Conservation (phyloP, 2,113 vertebrate genomes). For the Nothocercus nigrocapillus region DNA sequence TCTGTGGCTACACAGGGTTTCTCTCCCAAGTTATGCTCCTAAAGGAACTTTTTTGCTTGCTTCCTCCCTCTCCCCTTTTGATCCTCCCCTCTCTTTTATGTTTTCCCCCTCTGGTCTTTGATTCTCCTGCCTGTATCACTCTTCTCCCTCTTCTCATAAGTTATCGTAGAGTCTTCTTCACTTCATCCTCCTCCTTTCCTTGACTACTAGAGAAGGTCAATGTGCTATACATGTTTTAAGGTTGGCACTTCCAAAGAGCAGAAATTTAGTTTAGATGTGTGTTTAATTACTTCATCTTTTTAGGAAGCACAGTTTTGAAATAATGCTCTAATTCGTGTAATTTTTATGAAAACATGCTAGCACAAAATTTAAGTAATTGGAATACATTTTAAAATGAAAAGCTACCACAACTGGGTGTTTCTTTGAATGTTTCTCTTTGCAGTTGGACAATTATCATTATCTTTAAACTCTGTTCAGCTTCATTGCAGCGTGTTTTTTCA, state of each 20-base stretch:
- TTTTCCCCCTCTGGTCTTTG: neutral
- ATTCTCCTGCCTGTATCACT: neutral
- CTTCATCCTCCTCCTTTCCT: neutral
- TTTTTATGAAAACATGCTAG: conserved; percentile 57
- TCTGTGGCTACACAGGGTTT: neutral
- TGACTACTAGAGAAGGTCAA: neutral
- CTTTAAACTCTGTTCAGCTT: neutral
- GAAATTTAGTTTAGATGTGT: conserved; percentile 48
- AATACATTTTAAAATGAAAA: conserved; percentile 66
- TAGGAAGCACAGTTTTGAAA: conserved; percentile 51
- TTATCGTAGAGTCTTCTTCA: neutral
- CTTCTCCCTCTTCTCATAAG: neutral
- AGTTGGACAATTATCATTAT: conserved; percentile 33
- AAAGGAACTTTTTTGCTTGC: too few species aligned
- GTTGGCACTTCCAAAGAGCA: conserved; percentile 48
- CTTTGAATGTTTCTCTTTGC: conserved; percentile 58
- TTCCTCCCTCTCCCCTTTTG: neutral
- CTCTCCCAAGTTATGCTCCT: neutral
- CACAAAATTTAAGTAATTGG: conserved; percentile 62
- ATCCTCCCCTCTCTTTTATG: neutral
- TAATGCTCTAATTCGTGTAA: conserved; percentile 54
- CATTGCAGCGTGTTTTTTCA: neutral
- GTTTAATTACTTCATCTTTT: conserved; percentile 57
- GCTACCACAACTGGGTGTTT: conserved; percentile 40
- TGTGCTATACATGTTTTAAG: conserved; percentile 1